Conservation (phyloP, 2,797 vertebrate genomes). For the Coranthus polyacanthus region DNA sequence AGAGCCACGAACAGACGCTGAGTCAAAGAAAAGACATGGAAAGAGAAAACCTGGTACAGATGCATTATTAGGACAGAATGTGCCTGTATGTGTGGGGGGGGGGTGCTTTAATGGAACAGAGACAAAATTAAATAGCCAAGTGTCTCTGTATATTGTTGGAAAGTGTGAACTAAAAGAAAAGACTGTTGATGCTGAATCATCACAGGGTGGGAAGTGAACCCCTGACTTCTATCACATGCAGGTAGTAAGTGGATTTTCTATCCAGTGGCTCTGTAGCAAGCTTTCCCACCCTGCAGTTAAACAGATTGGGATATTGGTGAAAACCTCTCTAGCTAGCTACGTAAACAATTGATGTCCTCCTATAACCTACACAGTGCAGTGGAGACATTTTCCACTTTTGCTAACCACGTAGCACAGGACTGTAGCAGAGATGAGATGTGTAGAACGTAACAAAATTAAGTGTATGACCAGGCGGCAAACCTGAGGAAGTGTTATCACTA, state of each 20-base stretch:
- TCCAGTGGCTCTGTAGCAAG: neutral
- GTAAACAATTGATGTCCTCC: slow-evolving; percentile 21
- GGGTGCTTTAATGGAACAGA: slow-evolving; percentile 55
- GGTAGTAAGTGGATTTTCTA: neutral
- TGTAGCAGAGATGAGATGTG: slow-evolving; percentile 50
- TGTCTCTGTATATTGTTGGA: slow-evolving; percentile 22
- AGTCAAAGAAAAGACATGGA: slow-evolving; percentile 29
- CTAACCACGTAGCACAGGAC: slow-evolving; percentile 44
- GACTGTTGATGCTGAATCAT: neutral
- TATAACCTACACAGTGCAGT: slow-evolving; percentile 19
- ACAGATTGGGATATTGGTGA: slow-evolving; percentile 12
- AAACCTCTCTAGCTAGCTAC: slow-evolving; percentile 22
- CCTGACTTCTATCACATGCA: neutral
- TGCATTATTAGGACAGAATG: slow-evolving; percentile 14
- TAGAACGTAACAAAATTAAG: slow-evolving; percentile 54
- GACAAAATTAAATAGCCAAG: slow-evolving; percentile 39
- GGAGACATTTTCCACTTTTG: slow-evolving; percentile 34
- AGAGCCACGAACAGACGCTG: slow-evolving; percentile 77
- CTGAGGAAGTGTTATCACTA: slow-evolving; percentile 24
- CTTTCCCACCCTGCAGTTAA: slow-evolving; percentile 45
- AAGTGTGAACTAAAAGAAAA: slow-evolving; percentile 26
- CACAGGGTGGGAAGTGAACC: slow-evolving; percentile 49
- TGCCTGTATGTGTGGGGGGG: slow-evolving; percentile 23
- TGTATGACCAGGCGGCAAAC: slow-evolving; percentile 24
- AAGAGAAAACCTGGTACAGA: slow-evolving; percentile 25